Evolutionary conservation across 2,113 vertebrate genomes (phyloP).

Genomic region (Callopanchax toddi): DNA sequence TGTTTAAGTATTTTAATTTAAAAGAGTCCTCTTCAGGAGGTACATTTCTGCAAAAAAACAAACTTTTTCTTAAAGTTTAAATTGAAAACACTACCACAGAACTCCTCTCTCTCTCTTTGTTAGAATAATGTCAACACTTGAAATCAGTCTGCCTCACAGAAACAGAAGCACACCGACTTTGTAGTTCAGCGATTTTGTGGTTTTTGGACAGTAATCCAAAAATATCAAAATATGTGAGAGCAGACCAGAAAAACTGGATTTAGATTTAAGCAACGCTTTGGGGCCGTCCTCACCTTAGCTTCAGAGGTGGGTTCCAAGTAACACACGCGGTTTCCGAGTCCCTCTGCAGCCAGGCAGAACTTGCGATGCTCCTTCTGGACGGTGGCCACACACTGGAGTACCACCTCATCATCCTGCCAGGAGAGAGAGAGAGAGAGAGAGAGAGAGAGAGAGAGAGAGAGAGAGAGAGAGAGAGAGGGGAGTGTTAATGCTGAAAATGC

Average conservation of each 20-base stretch:
- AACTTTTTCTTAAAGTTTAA: no score
- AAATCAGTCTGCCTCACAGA: constrained; percentile 9
- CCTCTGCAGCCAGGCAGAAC: constrained; percentile 95
- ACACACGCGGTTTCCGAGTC: constrained; percentile 94
- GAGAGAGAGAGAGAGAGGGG: constrained; percentile 34
- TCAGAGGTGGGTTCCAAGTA: constrained; percentile 97
- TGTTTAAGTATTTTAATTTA: no score
- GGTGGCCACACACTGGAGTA: constrained; percentile 91
- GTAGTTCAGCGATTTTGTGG: no score
- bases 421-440: constrained; percentile 54
- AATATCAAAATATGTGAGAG: no score
- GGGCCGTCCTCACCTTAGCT: constrained; percentile 89
- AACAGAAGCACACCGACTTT: no score
- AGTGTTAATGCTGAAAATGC: constrained; percentile 17
- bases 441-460: no score
- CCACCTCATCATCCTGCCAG: constrained; percentile 95
- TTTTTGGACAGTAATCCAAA: no score
- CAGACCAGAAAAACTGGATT: no score
- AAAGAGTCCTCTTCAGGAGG: no score
- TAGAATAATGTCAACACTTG: constrained; percentile 31
- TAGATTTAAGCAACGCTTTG: background rate
- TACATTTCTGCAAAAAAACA: no score
- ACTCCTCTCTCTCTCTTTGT: no score
- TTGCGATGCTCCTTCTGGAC: constrained; percentile 95
- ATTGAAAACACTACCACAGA: background rate